Evolutionary conservation across 2,888 invertebrate genomes (phyloP).

Genomic region (Drosophila merina): DNA sequence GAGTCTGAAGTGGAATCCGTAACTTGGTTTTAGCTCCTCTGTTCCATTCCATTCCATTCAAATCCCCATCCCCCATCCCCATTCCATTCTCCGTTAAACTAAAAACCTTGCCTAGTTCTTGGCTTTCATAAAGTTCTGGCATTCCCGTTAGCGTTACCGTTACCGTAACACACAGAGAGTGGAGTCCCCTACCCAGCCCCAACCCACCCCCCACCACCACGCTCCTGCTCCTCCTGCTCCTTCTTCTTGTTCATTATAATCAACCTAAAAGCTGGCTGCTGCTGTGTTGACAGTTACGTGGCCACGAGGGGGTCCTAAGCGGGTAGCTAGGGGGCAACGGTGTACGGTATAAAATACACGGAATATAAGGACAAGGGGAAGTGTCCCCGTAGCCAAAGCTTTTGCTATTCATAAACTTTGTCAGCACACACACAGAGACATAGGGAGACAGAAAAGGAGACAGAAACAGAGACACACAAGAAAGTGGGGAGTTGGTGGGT

Average conservation of each 20-base stretch:
- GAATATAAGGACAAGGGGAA: slow-evolving; percentile 12
- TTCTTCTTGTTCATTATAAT: slow-evolving; percentile 47
- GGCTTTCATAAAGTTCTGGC: slow-evolving; percentile 29
- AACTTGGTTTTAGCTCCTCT: slow-evolving; percentile 6
- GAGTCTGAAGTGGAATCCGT: slow-evolving; percentile 26
- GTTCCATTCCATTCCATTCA: background rate
- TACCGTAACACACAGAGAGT: background rate
- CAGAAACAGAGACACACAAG: slow-evolving; percentile 1
- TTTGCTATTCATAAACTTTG: slow-evolving; percentile 67
- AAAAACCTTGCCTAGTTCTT: slow-evolving; percentile 18
- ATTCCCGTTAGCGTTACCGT: slow-evolving; percentile 3
- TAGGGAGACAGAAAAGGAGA: background rate
- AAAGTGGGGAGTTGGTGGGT: slow-evolving; percentile 12
- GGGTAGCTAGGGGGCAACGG: background rate
- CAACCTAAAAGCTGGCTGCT: slow-evolving; percentile 52
- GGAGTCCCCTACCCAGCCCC: no score
- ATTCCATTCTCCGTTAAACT: background rate
- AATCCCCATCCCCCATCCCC: background rate
- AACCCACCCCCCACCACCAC: no score
- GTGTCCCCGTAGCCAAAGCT: slow-evolving; percentile 38
- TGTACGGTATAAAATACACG: background rate
- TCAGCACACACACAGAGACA: slow-evolving; percentile 42
- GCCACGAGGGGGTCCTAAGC: slow-evolving; percentile 14
- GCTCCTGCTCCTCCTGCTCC: slow-evolving; percentile 7
- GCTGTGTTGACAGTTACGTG: slow-evolving; percentile 48